Conservation (phyloP, 2,113 vertebrate genomes). For the Noctilio leporinus region DNA sequence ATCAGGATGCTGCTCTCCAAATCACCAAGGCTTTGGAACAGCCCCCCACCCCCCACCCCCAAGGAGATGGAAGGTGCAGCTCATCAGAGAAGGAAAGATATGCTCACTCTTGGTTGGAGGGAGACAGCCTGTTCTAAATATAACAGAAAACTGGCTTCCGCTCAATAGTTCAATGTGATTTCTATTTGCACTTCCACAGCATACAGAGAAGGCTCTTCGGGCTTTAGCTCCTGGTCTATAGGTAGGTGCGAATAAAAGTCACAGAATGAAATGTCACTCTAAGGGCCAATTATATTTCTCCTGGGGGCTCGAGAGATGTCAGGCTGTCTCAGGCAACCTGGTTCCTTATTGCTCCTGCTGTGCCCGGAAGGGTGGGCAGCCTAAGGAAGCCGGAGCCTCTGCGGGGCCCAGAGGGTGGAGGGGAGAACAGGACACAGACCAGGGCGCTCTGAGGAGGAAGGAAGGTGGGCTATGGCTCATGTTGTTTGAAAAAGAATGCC, state of each 20-base stretch:
- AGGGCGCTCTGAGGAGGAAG: not conserved
- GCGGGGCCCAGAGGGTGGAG: not conserved
- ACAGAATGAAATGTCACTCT: not conserved
- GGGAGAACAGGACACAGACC: not conserved
- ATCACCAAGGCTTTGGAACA: not conserved
- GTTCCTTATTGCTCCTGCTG: not conserved
- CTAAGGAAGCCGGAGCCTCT: not conserved
- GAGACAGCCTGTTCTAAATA: not conserved
- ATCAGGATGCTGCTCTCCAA: not conserved
- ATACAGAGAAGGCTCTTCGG: not conserved
- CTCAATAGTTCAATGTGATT: not conserved
- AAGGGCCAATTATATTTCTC: not conserved
- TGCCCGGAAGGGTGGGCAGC: not conserved
- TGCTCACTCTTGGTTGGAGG: not conserved
- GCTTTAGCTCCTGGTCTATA: not conserved
- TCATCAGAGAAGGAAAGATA: not conserved
- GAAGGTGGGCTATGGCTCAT: not conserved
- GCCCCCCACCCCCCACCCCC: rapidly evolving
- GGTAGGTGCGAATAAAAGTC: constrained; percentile 32
- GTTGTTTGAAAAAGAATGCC: not conserved
- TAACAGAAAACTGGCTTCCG: not conserved
- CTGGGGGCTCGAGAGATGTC: not conserved
- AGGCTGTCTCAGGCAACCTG: not conserved
- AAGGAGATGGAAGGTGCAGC: not conserved
- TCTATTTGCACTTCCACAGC: constrained; percentile 37